Base-by-base conservation (phyloP, 2,113 vertebrate species). In the Mohoua ochrocephala region DNA sequence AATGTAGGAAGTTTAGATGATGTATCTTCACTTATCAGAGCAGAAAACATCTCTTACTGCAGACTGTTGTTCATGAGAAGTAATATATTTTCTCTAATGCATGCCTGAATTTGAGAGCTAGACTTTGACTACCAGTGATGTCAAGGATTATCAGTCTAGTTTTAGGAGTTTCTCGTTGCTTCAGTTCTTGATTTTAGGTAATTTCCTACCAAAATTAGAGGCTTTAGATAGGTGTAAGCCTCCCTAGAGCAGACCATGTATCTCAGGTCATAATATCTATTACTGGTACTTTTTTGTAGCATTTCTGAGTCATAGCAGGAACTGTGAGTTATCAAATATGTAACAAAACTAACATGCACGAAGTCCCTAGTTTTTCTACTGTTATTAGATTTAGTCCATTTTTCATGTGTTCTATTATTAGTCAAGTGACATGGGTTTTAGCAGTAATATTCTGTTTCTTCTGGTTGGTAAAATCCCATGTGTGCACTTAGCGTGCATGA, bases 41-140 rank as follows among this genome's bases (percentile, higher is more conserved):
- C 57, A 87, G 63, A 88, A 94, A 89, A 85, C 50, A 20, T 73
- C n/a, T 68, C 65, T 87, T 95, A 76, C 69, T 97, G 68, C 64
- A 30, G 63, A 68, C 76, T 95, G n/a, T 77, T 96, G 83, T 95
- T 95, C 59, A 57, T 60, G 65, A 95, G 95, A 94, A 97, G 30
- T 82, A 91, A 94, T 93, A 84, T 89, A 59, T 95, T 97, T 97
- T 95, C 80, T 95, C 68, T 93, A 95, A 85, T 75, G 87, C 6
- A 23, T 79, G 59, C 18, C 49, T 89, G 78, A 81, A 95, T 30
- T 83, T 71, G 76, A 93, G 79, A 92, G 76, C 78, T 86, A 88
- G 82, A 37, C 65, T 92, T 92, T 71, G 78, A 64, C 47, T 91
- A 63, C 83, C 84, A 59, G 30, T 90, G 45, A 79, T 21, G 28